Evolutionary conservation across 2,113 vertebrate species (phyloP), one percentile per base, ranked within the genome.

Genomic region (Prochilodus magdalenae): DNA sequence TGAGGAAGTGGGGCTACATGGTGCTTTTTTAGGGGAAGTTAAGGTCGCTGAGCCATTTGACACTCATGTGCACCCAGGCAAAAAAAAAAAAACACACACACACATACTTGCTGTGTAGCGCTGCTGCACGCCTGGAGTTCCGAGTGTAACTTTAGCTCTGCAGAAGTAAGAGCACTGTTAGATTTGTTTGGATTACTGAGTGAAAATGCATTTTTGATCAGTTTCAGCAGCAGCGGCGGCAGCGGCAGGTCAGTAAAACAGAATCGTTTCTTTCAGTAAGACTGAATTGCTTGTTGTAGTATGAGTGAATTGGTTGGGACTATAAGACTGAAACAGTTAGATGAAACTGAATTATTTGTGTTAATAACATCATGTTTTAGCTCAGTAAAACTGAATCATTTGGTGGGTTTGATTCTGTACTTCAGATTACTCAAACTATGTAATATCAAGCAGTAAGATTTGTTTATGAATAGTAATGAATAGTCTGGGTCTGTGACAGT

Each of bases 1-100:
- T 85, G 82, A 90, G 90, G 89, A 92, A 91, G 82, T 57, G 47
- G 69, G n/a, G n/a, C 44, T 79, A 67, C 53, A 30, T 24, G 65
- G 83, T 83, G 82, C 74, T 76, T 59, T 69, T 79, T 80, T 44
- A 66, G 16, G 33, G 73, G 81, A 76, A 83, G 74, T 75, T 73
- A 79, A 81, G 85, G 84, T 82, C 57, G 7, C 33, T 57, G 70
- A 55, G 75, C 83, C 87, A 89, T 85, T 86, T 81, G 78, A 86
- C 74, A 79, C 55, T 16, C 75, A 69, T 81, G 33, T 51, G 59
- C n/a, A 24, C 14, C 29, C 8, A 63, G 16, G 79, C 51, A 36
- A 36, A 36, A 3, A 36, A 3, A 65, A 62, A 80, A 33, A 83
- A 27, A 81, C 29, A 29, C 62, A 85, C 16, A 76, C 59, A 63